Percentiles rank a stretch among this genome's conserved stretches.
Evolutionary conservation across 2,888 invertebrate species (phyloP).

Genomic region (Perithous albicinctus): DNA sequence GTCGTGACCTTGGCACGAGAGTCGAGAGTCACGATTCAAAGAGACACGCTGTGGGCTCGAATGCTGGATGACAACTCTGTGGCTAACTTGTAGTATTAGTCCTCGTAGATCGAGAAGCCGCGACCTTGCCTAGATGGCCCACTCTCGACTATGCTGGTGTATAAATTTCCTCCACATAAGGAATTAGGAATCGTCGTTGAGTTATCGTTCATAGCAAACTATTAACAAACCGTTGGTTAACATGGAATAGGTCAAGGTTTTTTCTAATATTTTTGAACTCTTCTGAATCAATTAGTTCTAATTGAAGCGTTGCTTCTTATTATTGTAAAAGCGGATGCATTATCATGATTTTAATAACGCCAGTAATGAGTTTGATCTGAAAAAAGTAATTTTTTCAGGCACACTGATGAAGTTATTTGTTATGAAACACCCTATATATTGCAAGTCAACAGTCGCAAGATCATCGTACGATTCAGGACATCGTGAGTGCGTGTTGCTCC

Average conservation of each 20-base stretch:
- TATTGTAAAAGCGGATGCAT: too few relatives aligned
- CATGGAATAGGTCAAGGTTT: neutral
- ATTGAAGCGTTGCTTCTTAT: neutral
- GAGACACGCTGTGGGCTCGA: constrained; percentile 19
- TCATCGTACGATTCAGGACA: constrained; percentile 54
- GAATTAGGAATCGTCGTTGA: neutral
- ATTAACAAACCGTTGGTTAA: neutral
- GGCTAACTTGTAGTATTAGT: neutral
- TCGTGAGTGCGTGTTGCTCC: constrained; percentile 72
- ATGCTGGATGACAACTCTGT: neutral
- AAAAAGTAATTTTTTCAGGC: neutral
- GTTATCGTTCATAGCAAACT: neutral
- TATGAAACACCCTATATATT: constrained; percentile 30
- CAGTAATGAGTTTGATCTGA: neutral
- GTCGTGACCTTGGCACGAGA: constrained; percentile 63
- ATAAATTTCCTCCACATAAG: neutral
- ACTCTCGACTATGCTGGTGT: constrained; percentile 11
- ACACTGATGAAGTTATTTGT: neutral
- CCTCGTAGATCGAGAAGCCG: constrained; percentile 15
- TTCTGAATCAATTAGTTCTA: neutral
- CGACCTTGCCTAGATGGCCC: constrained; percentile 50
- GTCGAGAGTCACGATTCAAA: constrained; percentile 56
- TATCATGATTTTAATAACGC: neutral
- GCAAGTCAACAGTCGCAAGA: constrained; percentile 34
- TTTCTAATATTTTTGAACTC: neutral